Evolutionary conservation across 2,797 vertebrate genomes (phyloP), one percentile per base, ranked within the genome.

Genomic region (Galago senegalensis): DNA sequence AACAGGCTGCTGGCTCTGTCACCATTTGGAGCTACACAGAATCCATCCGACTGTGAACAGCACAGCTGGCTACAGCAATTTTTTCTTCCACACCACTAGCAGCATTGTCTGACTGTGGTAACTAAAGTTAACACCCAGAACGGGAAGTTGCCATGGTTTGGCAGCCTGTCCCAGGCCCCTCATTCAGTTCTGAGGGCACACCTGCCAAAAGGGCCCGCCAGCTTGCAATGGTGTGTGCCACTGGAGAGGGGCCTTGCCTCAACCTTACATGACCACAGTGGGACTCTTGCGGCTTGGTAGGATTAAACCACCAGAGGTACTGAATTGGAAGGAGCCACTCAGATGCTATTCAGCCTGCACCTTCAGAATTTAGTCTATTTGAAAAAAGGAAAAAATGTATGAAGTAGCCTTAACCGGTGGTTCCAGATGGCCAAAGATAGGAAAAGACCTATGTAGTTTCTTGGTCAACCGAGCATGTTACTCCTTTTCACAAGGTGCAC

Each of bases 21-120:
- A 97, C 98, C 98, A 98, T 98, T 98, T 98, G 98, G 98, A 99
- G 98, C 98, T 98, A 91, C 98, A 95, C 96, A 97, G 98, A 98
- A 98, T 98, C 98, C 98, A 99, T 98, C 98, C 96, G 65, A 98
- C 98, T 98, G 98, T 98, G 99, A 99, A 99, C 98, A 98, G 98
- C 98, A 98, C 99, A 99, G 99, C 99, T 99, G 99, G 99, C 98
- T 98, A 98, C 96, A 98, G 98, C 98, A 97, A 95, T 98, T 99
- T 98, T 98, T 98, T 97, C 98, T 99, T 99, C 98, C 98, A 98
- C 98, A 77, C 99, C 98, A 98, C 98, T 99, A 99, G 98, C 98
- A 98, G 96, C 97, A 97, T 98, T 99, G 99, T 99, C 99, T 99
- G 98, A 98, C 98, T 98, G 88, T 98, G 99, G 98, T 98, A 98